Evolutionary conservation across 2,888 invertebrate genomes (phyloP), one percentile per base, ranked within the genome.

Genomic region (Acanthopleura granulata): DNA sequence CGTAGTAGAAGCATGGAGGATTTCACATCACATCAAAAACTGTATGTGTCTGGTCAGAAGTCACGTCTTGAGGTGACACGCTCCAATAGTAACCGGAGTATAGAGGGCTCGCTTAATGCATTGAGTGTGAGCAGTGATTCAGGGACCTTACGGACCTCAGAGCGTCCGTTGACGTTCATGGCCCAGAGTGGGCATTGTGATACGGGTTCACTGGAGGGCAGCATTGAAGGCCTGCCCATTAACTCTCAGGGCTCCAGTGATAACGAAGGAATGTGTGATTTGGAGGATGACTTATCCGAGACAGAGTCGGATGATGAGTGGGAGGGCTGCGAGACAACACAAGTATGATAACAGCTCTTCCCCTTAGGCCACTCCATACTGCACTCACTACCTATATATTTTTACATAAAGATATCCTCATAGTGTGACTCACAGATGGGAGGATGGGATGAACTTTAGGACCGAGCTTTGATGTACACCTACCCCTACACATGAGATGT

Each of bases 221-320:
- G 82, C 75, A 77, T 74, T 50, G 85, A 83, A 29, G 76, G 78
- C 15, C 74, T 81, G 72, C 80, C 80, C 25, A 76, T 70, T 50
- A 75, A 79, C 15, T 72, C 72, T 18, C 61, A 75, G n/a, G 69
- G 75, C 14, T 75, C 62, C 62, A 82, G 82, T 79, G 86, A 85
- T 66, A 84, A 80, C 76, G 84, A 86, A 30, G 76, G 74, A 16
- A 51, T 66, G 40, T 66, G 22, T 22, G 71, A 71, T 40, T 14
- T 18, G 18, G 83, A 84, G 18, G 86, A 86, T 61, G 83, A 87
- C 70, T 79, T 88, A 40, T 88, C 88, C 1, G 86, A 86, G 73
- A 84, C 85, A 0, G 87, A 87, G 40, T 83, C 84, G 0, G 88
- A 87, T 49, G 83, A 85, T 78, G 88, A 88, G 72, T 87, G 87